A percentile compares a stretch with the other conserved stretches of the same genome.
phyloP scores from a whole-genome alignment of 2,797 vertebrate genomes.

The Spea hammondii region DNA sequence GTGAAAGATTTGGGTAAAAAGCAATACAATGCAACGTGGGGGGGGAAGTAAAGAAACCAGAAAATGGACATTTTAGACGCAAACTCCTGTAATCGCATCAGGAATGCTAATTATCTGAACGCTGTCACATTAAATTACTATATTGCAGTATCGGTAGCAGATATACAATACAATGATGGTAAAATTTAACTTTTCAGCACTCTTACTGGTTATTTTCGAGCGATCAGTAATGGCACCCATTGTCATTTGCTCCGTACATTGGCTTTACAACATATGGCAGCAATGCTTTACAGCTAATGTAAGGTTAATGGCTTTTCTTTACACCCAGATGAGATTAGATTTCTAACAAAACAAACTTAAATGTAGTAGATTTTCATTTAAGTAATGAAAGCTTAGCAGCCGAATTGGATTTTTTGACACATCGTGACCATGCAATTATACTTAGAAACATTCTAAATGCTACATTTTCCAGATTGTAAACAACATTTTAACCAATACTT shows the following conservation, averaged over 20 bases:
- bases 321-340: neutral
- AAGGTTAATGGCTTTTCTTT: neutral
- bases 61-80: slow-evolving; percentile 18
- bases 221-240: slow-evolving; percentile 12
- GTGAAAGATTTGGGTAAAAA: slow-evolving; percentile 68
- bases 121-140: slow-evolving; percentile 33
- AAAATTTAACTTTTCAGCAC: slow-evolving; percentile 1
- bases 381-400: neutral
- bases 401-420: neutral
- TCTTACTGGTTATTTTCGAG: slow-evolving; percentile 2
- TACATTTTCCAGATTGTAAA: neutral
- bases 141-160: slow-evolving; percentile 2
- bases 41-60: neutral
- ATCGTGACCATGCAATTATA: neutral
- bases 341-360: neutral
- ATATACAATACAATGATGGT: neutral
- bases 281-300: neutral
- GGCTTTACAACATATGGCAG: neutral
- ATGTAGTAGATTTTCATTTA: neutral
- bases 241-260: neutral
- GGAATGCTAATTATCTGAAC: slow-evolving; percentile 37
- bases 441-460: neutral
- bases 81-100: slow-evolving; percentile 25
- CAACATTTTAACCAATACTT: too few relatives aligned
- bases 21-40: slow-evolving; percentile 11